Evolutionary conservation across 2,113 vertebrate species (phyloP).

Genomic region (Coracopsis vasa): DNA sequence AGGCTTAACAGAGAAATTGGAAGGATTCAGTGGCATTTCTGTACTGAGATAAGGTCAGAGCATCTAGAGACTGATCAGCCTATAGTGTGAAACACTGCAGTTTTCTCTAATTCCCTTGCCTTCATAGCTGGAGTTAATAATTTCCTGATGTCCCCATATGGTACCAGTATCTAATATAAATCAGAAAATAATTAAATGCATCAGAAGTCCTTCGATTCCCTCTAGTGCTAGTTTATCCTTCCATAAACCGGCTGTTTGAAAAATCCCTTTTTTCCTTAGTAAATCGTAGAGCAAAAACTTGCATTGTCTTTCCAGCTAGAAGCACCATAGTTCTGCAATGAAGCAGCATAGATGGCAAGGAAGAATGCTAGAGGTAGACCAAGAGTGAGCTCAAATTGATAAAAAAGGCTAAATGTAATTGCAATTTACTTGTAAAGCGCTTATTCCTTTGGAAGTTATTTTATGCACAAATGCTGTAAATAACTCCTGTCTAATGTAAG

Average conservation of each 20-base stretch:
- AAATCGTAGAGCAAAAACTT: not conserved
- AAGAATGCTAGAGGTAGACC: not conserved
- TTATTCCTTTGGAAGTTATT: not conserved
- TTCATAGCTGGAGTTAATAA: not conserved
- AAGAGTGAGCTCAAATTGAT: not conserved
- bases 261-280: not conserved
- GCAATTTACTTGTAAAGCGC: not conserved
- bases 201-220: not conserved
- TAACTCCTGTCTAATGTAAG: not conserved
- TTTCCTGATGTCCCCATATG: not conserved
- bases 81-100: not conserved
- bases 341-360: not conserved
- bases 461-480: not conserved
- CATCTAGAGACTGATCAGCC: not conserved
- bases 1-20: not conserved
- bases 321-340: not conserved
- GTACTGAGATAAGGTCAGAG: not conserved
- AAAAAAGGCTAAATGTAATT: not conserved
- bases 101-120: not conserved
- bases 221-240: not conserved
- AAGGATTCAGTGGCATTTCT: not conserved
- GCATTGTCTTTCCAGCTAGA: not conserved
- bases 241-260: not conserved
- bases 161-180: not conserved
- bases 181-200: not conserved